Evolutionary conservation across 2,888 invertebrate species (phyloP).

Genomic region (Chymomyza fuscimana): DNA sequence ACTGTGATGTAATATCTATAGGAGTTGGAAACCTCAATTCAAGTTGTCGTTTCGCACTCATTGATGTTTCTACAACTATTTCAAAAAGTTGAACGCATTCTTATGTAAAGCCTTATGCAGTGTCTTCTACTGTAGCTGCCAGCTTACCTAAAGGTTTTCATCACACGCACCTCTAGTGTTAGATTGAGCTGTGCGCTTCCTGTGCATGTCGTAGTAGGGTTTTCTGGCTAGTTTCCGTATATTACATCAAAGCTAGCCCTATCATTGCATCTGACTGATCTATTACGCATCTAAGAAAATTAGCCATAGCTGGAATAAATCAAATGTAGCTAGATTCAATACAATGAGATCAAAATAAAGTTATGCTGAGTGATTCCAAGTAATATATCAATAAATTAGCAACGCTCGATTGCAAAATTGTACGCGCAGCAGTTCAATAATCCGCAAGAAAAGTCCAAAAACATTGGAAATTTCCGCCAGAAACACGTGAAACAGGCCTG

Average conservation of each 20-base stretch:
- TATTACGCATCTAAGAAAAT: constrained; percentile 39
- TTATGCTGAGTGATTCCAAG: constrained; percentile 73
- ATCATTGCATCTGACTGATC: not conserved
- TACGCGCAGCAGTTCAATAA: constrained; percentile 51
- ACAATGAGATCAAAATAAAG: constrained; percentile 54
- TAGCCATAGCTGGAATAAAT: constrained; percentile 51
- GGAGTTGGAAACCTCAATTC: too few relatives aligned
- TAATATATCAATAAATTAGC: constrained; percentile 78
- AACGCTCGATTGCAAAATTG: constrained; percentile 34
- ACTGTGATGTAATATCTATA: not conserved
- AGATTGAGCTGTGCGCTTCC: not conserved
- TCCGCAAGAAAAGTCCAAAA: constrained; percentile 46
- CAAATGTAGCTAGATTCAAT: constrained; percentile 25
- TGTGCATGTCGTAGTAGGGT: not conserved
- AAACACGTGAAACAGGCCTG: constrained; percentile 10
- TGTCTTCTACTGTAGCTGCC: not conserved
- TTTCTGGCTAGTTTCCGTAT: not conserved
- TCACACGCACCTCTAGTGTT: not conserved
- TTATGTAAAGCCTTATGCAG: not conserved
- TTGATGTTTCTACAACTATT: not conserved
- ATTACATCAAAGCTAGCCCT: not conserved
- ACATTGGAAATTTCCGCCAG: constrained; percentile 19
- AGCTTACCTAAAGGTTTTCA: too few relatives aligned
- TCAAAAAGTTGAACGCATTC: not conserved
- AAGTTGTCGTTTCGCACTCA: too few relatives aligned